Evolutionary conservation across 2,888 invertebrate species (phyloP), one percentile per base, ranked within the genome.

Genomic region (Strigamia maritima): DNA sequence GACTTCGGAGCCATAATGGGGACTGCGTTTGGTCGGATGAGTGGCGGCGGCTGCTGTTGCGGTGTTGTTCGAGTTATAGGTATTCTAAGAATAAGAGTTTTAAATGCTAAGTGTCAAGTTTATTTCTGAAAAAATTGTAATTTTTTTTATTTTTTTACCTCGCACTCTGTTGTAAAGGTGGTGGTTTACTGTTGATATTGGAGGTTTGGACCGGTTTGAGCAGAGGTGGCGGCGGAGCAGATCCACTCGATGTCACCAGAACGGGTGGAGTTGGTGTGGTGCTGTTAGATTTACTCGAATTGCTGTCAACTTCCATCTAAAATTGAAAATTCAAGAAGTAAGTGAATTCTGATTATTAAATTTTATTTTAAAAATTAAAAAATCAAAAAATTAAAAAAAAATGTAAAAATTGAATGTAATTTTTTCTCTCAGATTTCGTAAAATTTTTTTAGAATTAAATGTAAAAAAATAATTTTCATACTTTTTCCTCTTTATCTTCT

Each of bases 401-500:
- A 28, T 75, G 4, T 28, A 24, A 31, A 6, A 31, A 31, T 31
- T n/a, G n/a, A n/a, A n/a, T n/a, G n/a, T n/a, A n/a, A n/a, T n/a
- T n/a, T n/a, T n/a, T n/a, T n/a, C n/a, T n/a, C n/a, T n/a, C n/a
- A n/a, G n/a, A n/a, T n/a, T n/a, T n/a, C n/a, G n/a, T n/a, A n/a
- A n/a, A n/a, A n/a, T n/a, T n/a, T n/a, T n/a, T n/a, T n/a, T n/a
- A n/a, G n/a, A n/a, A n/a, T n/a, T n/a, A n/a, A n/a, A n/a, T n/a
- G n/a, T n/a, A n/a, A n/a, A 77, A 49, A n/a, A 6, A 49, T 7
- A 77, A 24, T 26, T 54, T 49, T 2, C 14, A 22, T 78, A 79
- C 80, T 38, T 76, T 80, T 35, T 80, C 79, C 16, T 78, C 80
- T 76, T 81, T 78, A 10, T 87, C 87, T n/a, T 87, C 87, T 76